A percentile compares a stretch with the other conserved stretches of the same genome.
These are phyloP conservation scores for Oryzias sinensis DNA, from an alignment of 2,797 vertebrate genomes.

Conservation along the genomic window DNA sequence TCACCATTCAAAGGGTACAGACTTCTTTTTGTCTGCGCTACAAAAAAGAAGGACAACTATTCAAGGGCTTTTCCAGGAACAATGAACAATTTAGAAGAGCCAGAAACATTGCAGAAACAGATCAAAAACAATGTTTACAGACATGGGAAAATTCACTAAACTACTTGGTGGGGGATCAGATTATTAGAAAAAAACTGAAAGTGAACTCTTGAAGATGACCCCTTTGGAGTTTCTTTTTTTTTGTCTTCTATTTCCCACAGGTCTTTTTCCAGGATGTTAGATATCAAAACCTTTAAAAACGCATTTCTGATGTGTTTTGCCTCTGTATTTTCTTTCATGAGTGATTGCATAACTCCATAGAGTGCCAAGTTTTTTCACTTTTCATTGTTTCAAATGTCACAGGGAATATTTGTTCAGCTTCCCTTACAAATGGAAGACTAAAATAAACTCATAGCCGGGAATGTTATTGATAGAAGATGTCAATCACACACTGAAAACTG, in stretches of 20 bases:
- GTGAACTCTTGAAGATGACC: constrained; percentile 7
- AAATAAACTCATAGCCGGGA: too few relatives aligned
- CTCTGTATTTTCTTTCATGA: constrained; percentile 29
- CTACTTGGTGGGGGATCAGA: neutral
- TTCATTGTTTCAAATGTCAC: constrained; percentile 30
- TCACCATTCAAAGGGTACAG: neutral
- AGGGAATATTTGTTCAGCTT: constrained; percentile 41
- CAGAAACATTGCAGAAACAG: constrained; percentile 5
- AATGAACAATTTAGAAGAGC: constrained; percentile 9
- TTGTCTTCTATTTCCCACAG: constrained; percentile 12
- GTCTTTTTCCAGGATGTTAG: constrained; percentile 16
- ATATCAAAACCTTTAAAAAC: constrained; percentile 16
- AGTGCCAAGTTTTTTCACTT: constrained; percentile 6
- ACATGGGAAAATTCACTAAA: constrained; percentile 15
- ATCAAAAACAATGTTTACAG: neutral
- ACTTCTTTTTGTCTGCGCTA: constrained; percentile 2
- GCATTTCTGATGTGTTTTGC: constrained; percentile 22
- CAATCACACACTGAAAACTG: too few relatives aligned
- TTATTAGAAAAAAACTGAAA: constrained; percentile 3
- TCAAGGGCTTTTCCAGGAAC: neutral
- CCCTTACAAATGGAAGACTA: constrained; percentile 31
- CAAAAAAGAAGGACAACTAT: neutral
- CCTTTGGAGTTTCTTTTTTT: neutral
- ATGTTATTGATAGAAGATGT: too few relatives aligned
- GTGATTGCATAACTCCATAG: constrained; percentile 25